Evolutionary conservation across 2,888 invertebrate genomes (phyloP).

Genomic region (Pyrrhia umbra): DNA sequence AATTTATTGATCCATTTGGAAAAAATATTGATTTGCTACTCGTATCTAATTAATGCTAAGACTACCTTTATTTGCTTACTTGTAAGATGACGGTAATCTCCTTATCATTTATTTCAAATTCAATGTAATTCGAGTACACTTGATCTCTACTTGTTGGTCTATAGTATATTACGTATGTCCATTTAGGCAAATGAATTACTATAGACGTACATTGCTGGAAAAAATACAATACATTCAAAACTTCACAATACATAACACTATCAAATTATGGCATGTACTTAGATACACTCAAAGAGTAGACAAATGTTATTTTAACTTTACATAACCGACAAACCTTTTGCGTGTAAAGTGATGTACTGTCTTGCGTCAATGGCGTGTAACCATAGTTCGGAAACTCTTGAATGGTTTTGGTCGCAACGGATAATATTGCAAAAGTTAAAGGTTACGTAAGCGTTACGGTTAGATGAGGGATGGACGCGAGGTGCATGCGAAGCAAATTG

Average conservation of each 20-base stretch:
- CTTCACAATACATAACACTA: background rate
- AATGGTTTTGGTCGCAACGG: slow-evolving; percentile 56
- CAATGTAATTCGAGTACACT: too few relatives aligned
- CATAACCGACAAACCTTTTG: slow-evolving; percentile 62
- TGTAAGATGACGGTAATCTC: too few relatives aligned
- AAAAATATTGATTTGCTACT: too few relatives aligned
- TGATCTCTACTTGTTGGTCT: too few relatives aligned
- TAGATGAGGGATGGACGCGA: slow-evolving; percentile 70
- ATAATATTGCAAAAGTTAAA: slow-evolving; percentile 65
- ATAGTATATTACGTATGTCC: too few relatives aligned
- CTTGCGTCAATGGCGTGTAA: slow-evolving; percentile 69
- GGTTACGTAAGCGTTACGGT: slow-evolving; percentile 69
- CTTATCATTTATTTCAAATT: too few relatives aligned
- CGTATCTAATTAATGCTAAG: too few relatives aligned
- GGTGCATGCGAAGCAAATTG: slow-evolving; percentile 66
- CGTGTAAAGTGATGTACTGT: slow-evolving; percentile 51
- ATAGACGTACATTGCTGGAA: too few relatives aligned
- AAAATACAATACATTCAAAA: background rate
- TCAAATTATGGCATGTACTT: slow-evolving; percentile 26
- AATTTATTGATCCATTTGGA: too few relatives aligned
- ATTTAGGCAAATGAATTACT: too few relatives aligned
- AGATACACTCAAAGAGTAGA: slow-evolving; percentile 29
- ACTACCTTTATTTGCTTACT: too few relatives aligned
- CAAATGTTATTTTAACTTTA: slow-evolving; percentile 64
- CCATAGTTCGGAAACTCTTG: slow-evolving; percentile 60